These are phyloP conservation scores for Syrphus vitripennis DNA, from an alignment of 2,888 invertebrate genomes.

Conservation along the genomic window DNA sequence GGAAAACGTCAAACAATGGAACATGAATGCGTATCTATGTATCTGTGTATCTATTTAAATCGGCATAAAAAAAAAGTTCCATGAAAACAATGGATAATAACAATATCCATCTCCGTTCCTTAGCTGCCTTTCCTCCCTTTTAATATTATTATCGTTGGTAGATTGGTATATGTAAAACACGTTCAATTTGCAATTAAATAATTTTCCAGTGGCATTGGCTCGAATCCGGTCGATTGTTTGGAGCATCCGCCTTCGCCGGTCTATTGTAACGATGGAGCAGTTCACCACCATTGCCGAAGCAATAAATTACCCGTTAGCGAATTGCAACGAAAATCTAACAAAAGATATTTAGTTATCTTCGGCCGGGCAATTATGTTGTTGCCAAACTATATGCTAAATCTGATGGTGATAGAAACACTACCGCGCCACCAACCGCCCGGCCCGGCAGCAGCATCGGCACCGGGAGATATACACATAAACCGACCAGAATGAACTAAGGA, in stretches of 20 bases:
- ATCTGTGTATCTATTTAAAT: neutral
- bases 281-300: constrained; percentile 15
- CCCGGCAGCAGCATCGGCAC: neutral
- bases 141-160: neutral
- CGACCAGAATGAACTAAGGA: constrained; percentile 63
- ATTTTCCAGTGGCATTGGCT: constrained; percentile 71
- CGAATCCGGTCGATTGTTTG: constrained; percentile 69
- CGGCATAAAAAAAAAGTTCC: neutral
- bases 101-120: neutral
- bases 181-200: constrained; percentile 70
- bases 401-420: constrained; percentile 41
- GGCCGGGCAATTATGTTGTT: constrained; percentile 67
- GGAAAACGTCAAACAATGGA: neutral
- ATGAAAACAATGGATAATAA: neutral
- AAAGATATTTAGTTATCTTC: constrained; percentile 64
- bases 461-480: constrained; percentile 35
- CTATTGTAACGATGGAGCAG: neutral
- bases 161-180: constrained; percentile 56
- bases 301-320: constrained; percentile 67
- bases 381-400: constrained; percentile 65
- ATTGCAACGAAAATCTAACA: constrained; percentile 69
- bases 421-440: neutral
- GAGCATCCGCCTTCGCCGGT: constrained; percentile 49
- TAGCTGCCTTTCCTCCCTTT: neutral
- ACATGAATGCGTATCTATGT: neutral